phyloP scores from a whole-genome alignment of 2,888 invertebrate species.

The Nasonovia ribisnigri region DNA sequence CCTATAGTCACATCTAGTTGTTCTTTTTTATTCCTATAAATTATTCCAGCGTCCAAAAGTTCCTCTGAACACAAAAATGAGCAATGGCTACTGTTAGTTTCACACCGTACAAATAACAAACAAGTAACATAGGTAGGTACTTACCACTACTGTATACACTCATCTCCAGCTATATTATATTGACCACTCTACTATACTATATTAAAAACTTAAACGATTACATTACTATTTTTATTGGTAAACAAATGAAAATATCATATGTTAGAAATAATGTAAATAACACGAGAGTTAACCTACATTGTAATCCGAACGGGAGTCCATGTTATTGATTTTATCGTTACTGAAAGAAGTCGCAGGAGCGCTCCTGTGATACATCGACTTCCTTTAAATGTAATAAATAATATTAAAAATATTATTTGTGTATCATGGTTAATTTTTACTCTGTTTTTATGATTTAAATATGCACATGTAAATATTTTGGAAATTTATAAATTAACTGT shows the following conservation, averaged over 20 bases:
- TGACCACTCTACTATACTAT: background rate
- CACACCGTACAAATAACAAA: background rate
- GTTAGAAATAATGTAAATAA: constrained; percentile 17
- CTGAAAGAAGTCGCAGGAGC: constrained; percentile 13
- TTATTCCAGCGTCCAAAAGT: constrained; percentile 85
- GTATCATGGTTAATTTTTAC: background rate
- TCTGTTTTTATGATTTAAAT: background rate
- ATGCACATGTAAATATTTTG: background rate
- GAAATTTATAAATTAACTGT: background rate
- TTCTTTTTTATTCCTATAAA: constrained; percentile 86
- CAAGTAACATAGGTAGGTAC: background rate
- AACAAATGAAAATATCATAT: background rate
- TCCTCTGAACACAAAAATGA: constrained; percentile 72
- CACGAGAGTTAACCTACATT: constrained; percentile 58
- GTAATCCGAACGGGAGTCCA: constrained; percentile 6
- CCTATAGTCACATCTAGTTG: constrained; percentile 92
- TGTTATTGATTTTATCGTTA: constrained; percentile 60
- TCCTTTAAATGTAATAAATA: background rate
- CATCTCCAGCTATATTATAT: background rate
- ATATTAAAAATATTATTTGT: background rate
- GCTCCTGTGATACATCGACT: background rate
- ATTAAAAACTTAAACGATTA: background rate
- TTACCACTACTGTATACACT: constrained; percentile 57
- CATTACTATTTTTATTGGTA: background rate
- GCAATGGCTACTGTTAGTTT: background rate